Conservation (phyloP, 2,888 invertebrate species). For the Platycheirus albimanus region DNA sequence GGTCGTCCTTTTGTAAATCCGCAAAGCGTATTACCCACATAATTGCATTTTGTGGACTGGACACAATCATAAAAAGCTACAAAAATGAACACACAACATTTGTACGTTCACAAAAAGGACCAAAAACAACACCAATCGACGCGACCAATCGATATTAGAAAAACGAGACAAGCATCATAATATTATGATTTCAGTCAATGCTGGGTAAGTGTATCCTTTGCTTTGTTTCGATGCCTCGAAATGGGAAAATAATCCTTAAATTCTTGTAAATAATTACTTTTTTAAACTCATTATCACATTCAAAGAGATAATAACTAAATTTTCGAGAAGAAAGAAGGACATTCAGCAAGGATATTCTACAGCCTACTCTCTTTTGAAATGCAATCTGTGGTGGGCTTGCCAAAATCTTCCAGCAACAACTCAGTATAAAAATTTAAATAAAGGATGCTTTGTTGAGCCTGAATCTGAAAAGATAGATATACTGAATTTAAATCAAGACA, state of each 20-base stretch:
- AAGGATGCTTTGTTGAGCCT: constrained; percentile 31
- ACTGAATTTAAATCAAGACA: constrained; percentile 6
- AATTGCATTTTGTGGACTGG: constrained; percentile 56
- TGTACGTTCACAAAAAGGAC: not conserved
- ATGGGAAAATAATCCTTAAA: constrained; percentile 58
- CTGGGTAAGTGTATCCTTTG: constrained; percentile 5
- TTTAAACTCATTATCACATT: constrained; percentile 56
- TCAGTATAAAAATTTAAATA: constrained; percentile 45
- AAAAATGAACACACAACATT: constrained; percentile 5
- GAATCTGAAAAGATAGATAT: constrained; percentile 9
- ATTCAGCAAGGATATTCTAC: constrained; percentile 1
- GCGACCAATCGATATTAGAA: not conserved
- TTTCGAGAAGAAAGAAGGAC: constrained; percentile 13
- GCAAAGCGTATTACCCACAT: constrained; percentile 55
- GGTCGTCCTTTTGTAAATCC: constrained; percentile 40
- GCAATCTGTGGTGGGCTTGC: constrained; percentile 19
- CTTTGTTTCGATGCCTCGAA: constrained; percentile 30
- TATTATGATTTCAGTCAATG: too few species aligned
- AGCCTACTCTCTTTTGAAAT: constrained; percentile 13
- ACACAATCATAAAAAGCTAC: constrained; percentile 39
- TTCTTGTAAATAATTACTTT: constrained; percentile 63
- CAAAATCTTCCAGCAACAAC: constrained; percentile 38
- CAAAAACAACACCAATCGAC: not conserved
- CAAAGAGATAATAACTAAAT: constrained; percentile 25
- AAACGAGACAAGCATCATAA: too few species aligned